These are phyloP conservation scores for Lysandra bellargus DNA, from an alignment of 2,888 invertebrate species.

Conservation along the genomic window DNA sequence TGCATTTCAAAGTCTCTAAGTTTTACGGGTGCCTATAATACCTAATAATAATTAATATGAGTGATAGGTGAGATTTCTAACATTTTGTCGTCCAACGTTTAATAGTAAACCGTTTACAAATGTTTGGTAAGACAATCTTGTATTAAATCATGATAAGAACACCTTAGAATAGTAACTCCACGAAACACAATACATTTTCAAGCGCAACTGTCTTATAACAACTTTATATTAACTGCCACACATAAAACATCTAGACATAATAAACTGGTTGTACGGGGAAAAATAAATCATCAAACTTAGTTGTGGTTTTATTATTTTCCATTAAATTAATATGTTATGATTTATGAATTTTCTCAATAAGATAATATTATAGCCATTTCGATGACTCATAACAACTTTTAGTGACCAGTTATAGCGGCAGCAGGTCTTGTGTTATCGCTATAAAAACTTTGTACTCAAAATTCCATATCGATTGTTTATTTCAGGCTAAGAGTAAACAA, in stretches of 20 bases:
- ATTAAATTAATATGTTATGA: background rate
- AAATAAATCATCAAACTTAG: background rate
- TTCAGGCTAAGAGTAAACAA: background rate
- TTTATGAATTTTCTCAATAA: no score
- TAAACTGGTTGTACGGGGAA: background rate
- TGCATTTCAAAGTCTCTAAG: no score
- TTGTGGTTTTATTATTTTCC: background rate
- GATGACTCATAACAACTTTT: background rate
- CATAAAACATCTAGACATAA: conserved; percentile 10
- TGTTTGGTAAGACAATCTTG: background rate
- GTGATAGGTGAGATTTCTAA: background rate
- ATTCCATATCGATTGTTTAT: background rate
- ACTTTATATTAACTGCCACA: conserved; percentile 16
- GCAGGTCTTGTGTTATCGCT: background rate
- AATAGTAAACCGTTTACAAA: no score
- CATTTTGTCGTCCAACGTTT: background rate
- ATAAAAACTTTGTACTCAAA: background rate
- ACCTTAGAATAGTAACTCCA: background rate
- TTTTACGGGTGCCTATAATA: no score
- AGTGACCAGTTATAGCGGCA: background rate
- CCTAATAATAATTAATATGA: no score
- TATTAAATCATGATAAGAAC: background rate
- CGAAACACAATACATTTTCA: conserved; percentile 14
- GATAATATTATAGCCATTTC: background rate
- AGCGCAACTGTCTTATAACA: background rate